A percentile compares a stretch with the other conserved stretches of the same genome.
Conservation (phyloP, 2,888 invertebrate genomes). For the Tyria jacobaeae region DNA sequence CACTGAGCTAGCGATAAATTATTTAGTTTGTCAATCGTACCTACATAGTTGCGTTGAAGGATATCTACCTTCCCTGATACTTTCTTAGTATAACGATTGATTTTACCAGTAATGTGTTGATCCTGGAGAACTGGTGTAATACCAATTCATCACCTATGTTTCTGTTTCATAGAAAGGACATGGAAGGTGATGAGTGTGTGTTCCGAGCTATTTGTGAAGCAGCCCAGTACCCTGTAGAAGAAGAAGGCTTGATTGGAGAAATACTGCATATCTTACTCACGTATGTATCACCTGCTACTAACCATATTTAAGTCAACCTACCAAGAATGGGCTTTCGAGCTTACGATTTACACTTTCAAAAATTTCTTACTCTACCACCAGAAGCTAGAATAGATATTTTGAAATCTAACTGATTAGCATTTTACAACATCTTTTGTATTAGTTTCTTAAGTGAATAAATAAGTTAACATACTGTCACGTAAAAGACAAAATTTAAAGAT, state of each 20-base stretch:
- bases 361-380: neutral
- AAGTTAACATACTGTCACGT: too few relatives aligned
- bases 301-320: neutral
- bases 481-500: too few relatives aligned
- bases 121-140: neutral
- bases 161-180: conserved; percentile 82
- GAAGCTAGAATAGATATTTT: neutral
- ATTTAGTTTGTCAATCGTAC: too few relatives aligned
- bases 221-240: conserved; percentile 88
- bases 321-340: neutral
- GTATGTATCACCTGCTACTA: conserved; percentile 76
- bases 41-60: too few relatives aligned
- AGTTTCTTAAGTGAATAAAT: too few relatives aligned
- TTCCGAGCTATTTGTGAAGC: conserved; percentile 91
- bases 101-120: too few relatives aligned
- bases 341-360: neutral
- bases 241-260: conserved; percentile 90
- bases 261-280: conserved; percentile 90
- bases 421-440: neutral
- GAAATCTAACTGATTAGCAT: neutral
- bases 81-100: too few relatives aligned
- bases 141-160: neutral
- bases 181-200: conserved; percentile 89
- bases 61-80: too few relatives aligned
- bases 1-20: too few relatives aligned